Conservation (phyloP, 1,140 invertebrate species). For the Drosophila dunni region DNA sequence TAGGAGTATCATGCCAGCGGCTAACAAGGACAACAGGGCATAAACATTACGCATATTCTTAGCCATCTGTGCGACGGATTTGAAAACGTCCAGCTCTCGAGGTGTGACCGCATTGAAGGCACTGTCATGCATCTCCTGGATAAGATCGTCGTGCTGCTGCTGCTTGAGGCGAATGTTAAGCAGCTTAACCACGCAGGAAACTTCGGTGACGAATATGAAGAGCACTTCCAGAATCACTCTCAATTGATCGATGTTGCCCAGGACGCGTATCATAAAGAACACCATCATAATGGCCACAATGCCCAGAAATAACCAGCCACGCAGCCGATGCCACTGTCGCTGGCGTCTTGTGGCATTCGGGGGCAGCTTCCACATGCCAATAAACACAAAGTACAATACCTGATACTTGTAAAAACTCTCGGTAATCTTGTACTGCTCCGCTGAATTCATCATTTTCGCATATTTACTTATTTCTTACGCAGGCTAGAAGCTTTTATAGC, state of each 20-base stretch:
- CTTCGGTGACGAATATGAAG: constrained; percentile 69
- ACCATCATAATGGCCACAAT: constrained; percentile 51
- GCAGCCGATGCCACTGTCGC: constrained; percentile 25
- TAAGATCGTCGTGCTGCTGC: constrained; percentile 23
- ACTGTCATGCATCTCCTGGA: constrained; percentile 36
- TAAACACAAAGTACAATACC: constrained; percentile 54
- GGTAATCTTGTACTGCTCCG: constrained; percentile 16
- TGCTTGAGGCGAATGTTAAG: constrained; percentile 43
- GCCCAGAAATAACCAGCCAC: constrained; percentile 39
- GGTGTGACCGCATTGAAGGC: constrained; percentile 22
- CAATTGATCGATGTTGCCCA: constrained; percentile 51
- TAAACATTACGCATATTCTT: constrained; percentile 57
- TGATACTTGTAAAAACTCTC: constrained; percentile 64
- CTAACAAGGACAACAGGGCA: constrained; percentile 23
- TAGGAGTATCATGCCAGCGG: constrained; percentile 43
- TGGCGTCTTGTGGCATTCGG: background rate
- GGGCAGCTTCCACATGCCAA: constrained; percentile 53
- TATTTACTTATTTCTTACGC: too few relatives aligned
- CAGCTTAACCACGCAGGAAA: constrained; percentile 66
- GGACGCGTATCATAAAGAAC: constrained; percentile 54
- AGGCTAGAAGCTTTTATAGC: constrained; percentile 47
- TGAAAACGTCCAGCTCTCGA: constrained; percentile 20
- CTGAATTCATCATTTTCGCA: constrained; percentile 38
- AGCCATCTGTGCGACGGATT: constrained; percentile 7
- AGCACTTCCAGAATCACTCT: constrained; percentile 69